Percentiles rank a stretch among this genome's conserved stretches.
phyloP scores from a whole-genome alignment of 2,888 invertebrate genomes.

The Tenthredo amoena region DNA sequence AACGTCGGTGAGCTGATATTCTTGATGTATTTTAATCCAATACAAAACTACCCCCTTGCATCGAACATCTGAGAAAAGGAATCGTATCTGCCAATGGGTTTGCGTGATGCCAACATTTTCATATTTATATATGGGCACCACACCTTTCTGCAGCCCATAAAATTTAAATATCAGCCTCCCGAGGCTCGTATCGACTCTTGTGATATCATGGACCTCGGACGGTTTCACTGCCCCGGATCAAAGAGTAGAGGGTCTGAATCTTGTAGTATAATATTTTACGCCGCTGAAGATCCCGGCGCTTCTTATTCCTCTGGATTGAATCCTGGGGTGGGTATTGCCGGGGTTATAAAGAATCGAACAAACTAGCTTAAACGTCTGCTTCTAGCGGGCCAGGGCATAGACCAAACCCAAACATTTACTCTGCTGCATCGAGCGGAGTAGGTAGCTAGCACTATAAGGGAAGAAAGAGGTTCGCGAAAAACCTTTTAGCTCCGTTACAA shows the following conservation, averaged over 20 bases:
- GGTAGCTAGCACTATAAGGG: background rate
- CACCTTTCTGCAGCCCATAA: constrained; percentile 39
- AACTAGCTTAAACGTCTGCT: background rate
- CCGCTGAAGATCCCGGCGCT: background rate
- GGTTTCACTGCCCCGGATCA: background rate
- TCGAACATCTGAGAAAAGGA: constrained; percentile 17
- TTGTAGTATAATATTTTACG: background rate
- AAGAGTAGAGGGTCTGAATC: background rate
- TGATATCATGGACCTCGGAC: constrained; percentile 30
- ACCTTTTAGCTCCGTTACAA: constrained; percentile 29
- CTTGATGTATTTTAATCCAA: constrained; percentile 38
- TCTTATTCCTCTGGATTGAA: background rate
- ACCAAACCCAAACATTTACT: background rate
- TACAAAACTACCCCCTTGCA: constrained; percentile 5
- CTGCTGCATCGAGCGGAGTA: background rate
- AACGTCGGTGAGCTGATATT: constrained; percentile 16
- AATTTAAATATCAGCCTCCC: constrained; percentile 48
- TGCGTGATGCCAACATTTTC: constrained; percentile 40
- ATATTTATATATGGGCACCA: constrained; percentile 30
- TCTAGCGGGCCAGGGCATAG: background rate
- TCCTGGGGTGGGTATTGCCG: background rate
- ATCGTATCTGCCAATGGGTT: constrained; percentile 32
- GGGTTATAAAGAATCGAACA: background rate
- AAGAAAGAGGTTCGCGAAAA: background rate
- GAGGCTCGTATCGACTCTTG: constrained; percentile 32